Base-by-base conservation (phyloP, 2,113 vertebrate species). In the Tyrannus savana region DNA sequence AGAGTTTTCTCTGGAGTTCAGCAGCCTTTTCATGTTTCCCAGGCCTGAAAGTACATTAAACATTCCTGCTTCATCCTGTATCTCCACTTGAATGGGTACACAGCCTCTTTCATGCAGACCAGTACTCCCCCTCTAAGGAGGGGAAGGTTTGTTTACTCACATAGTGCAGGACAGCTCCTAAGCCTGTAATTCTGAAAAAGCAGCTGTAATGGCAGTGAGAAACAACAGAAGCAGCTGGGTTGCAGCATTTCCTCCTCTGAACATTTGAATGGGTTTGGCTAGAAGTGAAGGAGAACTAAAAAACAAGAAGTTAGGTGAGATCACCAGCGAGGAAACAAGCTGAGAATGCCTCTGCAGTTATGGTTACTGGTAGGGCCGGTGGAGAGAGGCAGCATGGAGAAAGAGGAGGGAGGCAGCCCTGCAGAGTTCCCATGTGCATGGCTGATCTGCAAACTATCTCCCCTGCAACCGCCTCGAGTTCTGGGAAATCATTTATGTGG, bases 401-500 rank as follows among this genome's bases (percentile, higher is more conserved):
- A 60, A 53, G 23, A 59, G 19, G 33, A 39, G 64, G 41, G 85
- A 89, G 47, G 42, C 50, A 88, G 39, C 23, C 15, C 35, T 7
- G 4, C 49, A 79, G 37, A 12, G 22, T 14, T 77, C 41, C 69
- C 15, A 2, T 77, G 56, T 91, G 67, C 66, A 49, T 6, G 68
- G 84, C 81, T 53, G n/a, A 59, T 94, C 73, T 78, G 58, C 52
- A 83, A 73, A 41, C 47, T 81, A 27, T 58, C 58, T 84, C 96
- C 91, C 95, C 91, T 94, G 49, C 23, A 53, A 59, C 2, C 1
- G 7, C 72, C 93, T 87, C 6, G 1, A 72, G 71, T 77, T 91
- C 94, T 97, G 94, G 95, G 94, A 97, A 97, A 87, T 82, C 35
- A 81, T 59, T 97, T 96, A 60, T 44, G 74, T 68, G 68, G 58